Evolutionary conservation across 2,113 vertebrate genomes (phyloP), one percentile per base, ranked within the genome.

Genomic region (Myrmophylax atrothorax): DNA sequence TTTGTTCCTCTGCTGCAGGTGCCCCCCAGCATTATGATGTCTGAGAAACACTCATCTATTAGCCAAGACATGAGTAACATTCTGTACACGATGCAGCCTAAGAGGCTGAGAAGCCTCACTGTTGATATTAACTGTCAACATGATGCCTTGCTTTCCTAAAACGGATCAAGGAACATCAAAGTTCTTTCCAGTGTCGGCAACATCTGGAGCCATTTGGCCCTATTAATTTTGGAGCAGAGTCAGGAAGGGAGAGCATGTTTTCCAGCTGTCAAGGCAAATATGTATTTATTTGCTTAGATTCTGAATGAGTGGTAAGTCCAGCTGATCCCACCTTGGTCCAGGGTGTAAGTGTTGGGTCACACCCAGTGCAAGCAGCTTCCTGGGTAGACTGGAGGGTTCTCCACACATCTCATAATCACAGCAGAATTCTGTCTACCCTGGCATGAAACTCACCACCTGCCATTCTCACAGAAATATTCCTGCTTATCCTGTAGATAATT

Each of bases 261-360:
- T 59, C 20, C 23, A 47, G 10, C 10, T 84, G 47, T 72, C 16
- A 18, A 56, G 9, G 42, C 2, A 49, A 81, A 55, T 46, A 38
- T 25, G 22, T 28, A 56, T 31, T 73, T 84, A 22, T 79, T 58
- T 67, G 8, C 31, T 18, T 28, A 44, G 7, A 29, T 62, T 22
- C 11, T 66, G 19, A 37, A 26, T 3, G 14, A 81, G 8, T 5
- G 5, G 23, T 47, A 70, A 23, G 26, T 68, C 67, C 3, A 40
- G 29, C 7, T 0, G 2, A 50, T 56, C 19, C 23, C 20, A 42
- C 14, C 7, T 49, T 0, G 0, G 18, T 7, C 10, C 1, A 26
- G 8, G 3, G 7, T 38, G 22, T 18, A 62, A 59, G 28, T 44
- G 31, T 7, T 31, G 46, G 38, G 14, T 58, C 37, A 66, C 17